Conservation (phyloP, 1,140 invertebrate genomes). For the Cotesia vestalis region DNA sequence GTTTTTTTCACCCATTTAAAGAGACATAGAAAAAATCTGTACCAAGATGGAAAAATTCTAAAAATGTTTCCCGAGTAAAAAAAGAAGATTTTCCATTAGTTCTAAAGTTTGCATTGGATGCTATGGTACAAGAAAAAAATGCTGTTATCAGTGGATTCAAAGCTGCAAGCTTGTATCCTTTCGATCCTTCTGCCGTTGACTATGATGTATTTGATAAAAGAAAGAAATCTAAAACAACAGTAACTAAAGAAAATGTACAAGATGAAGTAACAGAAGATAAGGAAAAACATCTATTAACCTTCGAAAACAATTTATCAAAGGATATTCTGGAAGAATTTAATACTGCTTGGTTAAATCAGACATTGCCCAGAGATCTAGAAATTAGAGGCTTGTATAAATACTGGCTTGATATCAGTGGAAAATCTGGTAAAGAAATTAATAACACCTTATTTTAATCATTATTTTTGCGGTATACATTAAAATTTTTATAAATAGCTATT, state of each 20-base stretch:
- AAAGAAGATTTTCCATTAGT: constrained; percentile 42
- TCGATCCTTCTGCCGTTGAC: constrained; percentile 42
- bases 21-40: constrained; percentile 51
- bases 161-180: constrained; percentile 41
- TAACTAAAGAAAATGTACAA: too few relatives aligned
- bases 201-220: constrained; percentile 17
- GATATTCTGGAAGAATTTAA: too few relatives aligned
- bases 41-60: constrained; percentile 31
- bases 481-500: constrained; percentile 1
- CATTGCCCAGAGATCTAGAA: too few relatives aligned
- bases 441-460: too few relatives aligned
- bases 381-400: too few relatives aligned
- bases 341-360: too few relatives aligned
- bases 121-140: constrained; percentile 7
- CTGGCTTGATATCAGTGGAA: too few relatives aligned
- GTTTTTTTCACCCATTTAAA: constrained; percentile 55
- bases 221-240: too few relatives aligned
- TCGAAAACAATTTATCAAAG: too few relatives aligned
- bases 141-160: constrained; percentile 40
- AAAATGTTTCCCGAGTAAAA: constrained; percentile 33
- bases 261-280: too few relatives aligned
- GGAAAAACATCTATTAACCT: too few relatives aligned
- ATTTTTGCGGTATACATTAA: neutral
- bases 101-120: neutral
- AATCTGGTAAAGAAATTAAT: too few relatives aligned